Evolutionary conservation across 1,140 invertebrate species (phyloP), one percentile per base, ranked within the genome.

Genomic region (Bactericera cockerelli): DNA sequence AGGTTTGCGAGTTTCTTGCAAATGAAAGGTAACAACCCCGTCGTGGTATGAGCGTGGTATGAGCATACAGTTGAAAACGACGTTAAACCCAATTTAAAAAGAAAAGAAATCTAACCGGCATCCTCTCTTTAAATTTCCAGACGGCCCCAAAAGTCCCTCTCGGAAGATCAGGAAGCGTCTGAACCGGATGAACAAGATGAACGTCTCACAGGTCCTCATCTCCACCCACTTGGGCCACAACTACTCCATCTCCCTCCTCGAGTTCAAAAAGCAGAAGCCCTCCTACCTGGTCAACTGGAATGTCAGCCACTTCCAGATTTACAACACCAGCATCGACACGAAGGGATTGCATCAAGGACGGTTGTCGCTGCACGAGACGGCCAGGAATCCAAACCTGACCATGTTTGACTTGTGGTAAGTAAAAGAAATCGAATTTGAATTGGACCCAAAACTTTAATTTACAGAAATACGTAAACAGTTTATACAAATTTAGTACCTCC

Each of bases 401-500:
- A 4, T 49, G n/a, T 49, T 49, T 49, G 42, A 49, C 22, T 49
- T 49, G 42, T 49, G 42, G 42, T 49, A 49, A 49, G 42, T 31
- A 31, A 4, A 31, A 31, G 13, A 31, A 31, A 13, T 31, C 28
- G 28, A 31, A 31, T 6, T 31, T 31, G n/a, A n/a, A n/a, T n/a
- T n/a, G n/a, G n/a, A n/a, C n/a, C n/a, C n/a, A n/a, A n/a, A n/a
- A n/a, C n/a, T n/a, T n/a, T n/a, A n/a, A n/a, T n/a, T n/a, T n/a
- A n/a, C n/a, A n/a, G n/a, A n/a, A n/a, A n/a, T n/a, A n/a, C n/a
- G n/a, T n/a, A n/a, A n/a, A n/a, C n/a, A n/a, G n/a, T n/a, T n/a
- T n/a, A n/a, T n/a, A n/a, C n/a, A n/a, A n/a, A n/a, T n/a, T n/a
- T n/a, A n/a, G n/a, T n/a, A n/a, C n/a, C n/a, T n/a, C n/a, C n/a